These are phyloP conservation scores for Rhincodon typus DNA, from an alignment of 2,797 vertebrate species.

Conservation along the genomic window DNA sequence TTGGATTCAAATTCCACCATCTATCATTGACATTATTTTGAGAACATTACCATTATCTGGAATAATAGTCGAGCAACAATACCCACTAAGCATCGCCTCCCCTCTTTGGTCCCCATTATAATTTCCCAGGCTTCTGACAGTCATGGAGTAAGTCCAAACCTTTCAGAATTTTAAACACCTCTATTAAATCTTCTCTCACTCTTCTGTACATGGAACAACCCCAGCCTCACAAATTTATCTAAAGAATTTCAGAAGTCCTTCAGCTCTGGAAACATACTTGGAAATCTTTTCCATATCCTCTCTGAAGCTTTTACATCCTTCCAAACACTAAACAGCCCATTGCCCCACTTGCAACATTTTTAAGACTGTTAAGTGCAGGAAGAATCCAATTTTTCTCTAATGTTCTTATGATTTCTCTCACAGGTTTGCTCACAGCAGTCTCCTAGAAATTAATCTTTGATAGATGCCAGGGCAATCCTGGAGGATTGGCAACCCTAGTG, in stretches of 20 bases:
- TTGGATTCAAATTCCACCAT: too few species aligned
- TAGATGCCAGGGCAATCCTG: neutral
- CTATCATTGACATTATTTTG: too few species aligned
- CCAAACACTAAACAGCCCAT: neutral
- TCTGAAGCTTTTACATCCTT: neutral
- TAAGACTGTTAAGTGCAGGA: neutral
- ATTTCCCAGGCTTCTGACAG: too few species aligned
- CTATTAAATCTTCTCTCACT: neutral
- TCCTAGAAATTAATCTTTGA: neutral
- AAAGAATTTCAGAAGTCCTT: neutral
- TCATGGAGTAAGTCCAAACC: too few species aligned
- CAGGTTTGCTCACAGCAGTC: neutral
- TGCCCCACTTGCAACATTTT: neutral
- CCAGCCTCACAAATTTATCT: neutral
- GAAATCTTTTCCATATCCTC: neutral
- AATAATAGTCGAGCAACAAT: too few species aligned
- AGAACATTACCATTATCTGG: too few species aligned
- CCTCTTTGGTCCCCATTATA: too few species aligned
- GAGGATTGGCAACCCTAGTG: neutral
- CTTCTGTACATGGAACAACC: neutral
- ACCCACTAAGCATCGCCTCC: too few species aligned
- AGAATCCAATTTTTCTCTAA: neutral
- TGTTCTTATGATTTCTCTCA: neutral
- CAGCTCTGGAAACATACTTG: neutral
- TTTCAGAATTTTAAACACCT: too few species aligned